Percentiles rank a stretch among this genome's conserved stretches.
Conservation (phyloP, 2,888 invertebrate species). For the Neelides folsomi region DNA sequence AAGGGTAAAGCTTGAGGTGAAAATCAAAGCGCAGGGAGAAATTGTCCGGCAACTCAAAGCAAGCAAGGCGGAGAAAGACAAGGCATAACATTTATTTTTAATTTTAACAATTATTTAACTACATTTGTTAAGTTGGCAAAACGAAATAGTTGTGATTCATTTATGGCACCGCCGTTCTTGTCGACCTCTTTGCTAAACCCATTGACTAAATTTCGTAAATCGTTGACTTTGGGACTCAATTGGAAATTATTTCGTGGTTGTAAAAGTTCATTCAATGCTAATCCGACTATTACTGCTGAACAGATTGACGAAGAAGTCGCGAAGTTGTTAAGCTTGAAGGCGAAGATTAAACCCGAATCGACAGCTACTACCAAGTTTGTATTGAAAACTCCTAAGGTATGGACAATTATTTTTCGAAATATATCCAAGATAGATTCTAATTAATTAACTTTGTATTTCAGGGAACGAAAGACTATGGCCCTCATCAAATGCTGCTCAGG, state of each 20-base stretch:
- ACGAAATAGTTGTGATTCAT: neutral
- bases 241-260: too few species aligned
- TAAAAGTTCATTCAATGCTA: too few species aligned
- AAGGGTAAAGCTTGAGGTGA: conserved; percentile 43
- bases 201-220: too few species aligned
- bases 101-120: neutral
- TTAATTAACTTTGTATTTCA: conserved; percentile 27
- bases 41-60: conserved; percentile 67
- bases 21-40: conserved; percentile 62
- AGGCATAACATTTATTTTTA: conserved; percentile 40
- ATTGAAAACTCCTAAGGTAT: conserved; percentile 72
- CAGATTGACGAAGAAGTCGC: conserved; percentile 77
- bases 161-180: too few species aligned
- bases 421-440: too few species aligned
- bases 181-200: too few species aligned
- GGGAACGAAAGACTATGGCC: conserved; percentile 85
- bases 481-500: conserved; percentile 87
- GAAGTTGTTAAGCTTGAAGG: conserved; percentile 54
- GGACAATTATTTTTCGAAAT: too few species aligned
- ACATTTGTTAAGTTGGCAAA: neutral
- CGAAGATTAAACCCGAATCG: conserved; percentile 54
- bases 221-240: too few species aligned
- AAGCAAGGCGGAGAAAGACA: conserved; percentile 60
- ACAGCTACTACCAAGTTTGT: conserved; percentile 59
- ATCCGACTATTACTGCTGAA: too few species aligned